A percentile compares a stretch with the other conserved stretches of the same genome.
Conservation (phyloP, 2,797 vertebrate species). For the Centropyge bicolor region DNA sequence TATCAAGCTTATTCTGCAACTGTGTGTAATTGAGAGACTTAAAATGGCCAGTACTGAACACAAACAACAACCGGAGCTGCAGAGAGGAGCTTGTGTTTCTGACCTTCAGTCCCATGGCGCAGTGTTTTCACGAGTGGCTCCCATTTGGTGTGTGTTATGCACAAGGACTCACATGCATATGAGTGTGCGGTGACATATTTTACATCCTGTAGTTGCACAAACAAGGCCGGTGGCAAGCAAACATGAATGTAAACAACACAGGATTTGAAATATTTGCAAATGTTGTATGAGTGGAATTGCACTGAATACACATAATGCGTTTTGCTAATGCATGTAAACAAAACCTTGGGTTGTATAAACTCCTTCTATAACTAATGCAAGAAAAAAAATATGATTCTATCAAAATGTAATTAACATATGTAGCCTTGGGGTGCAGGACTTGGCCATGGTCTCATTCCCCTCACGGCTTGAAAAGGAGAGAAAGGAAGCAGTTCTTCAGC, state of each 20-base stretch:
- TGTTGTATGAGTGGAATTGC: neutral
- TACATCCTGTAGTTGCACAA: neutral
- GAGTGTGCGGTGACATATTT: neutral
- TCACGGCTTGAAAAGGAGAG: conserved; percentile 15
- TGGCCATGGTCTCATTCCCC: conserved; percentile 6
- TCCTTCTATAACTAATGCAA: neutral
- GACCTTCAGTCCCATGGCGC: neutral
- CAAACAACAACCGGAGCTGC: neutral
- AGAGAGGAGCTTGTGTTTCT: neutral
- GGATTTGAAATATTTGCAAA: neutral
- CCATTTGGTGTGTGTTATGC: neutral
- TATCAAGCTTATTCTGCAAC: neutral
- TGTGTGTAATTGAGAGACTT: neutral
- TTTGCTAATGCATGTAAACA: neutral
- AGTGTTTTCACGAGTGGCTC: neutral
- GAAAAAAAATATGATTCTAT: conserved; percentile 7
- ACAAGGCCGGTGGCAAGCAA: neutral
- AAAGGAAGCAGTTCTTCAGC: conserved; percentile 44
- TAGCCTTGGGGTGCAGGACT: neutral
- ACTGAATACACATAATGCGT: neutral
- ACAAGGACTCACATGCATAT: neutral
- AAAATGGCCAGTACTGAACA: neutral
- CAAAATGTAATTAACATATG: conserved; percentile 31
- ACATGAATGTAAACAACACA: neutral
- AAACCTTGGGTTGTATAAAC: neutral